phyloP scores from a whole-genome alignment of 1,140 invertebrate genomes.

The Drosophila asahinai region DNA sequence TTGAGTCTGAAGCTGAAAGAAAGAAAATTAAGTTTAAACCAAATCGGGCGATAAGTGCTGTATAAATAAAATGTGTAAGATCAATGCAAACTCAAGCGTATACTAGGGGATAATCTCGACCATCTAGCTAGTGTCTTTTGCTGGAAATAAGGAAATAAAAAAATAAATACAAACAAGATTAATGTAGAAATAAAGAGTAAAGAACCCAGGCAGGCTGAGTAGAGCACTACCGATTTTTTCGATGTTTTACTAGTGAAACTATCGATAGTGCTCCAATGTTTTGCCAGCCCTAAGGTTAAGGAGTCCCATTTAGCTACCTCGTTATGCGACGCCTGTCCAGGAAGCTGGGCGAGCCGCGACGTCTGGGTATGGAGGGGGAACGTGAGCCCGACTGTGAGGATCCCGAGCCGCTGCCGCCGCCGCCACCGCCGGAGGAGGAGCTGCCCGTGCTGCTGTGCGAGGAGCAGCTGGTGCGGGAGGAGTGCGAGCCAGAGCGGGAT shows the following conservation, averaged over 20 bases:
- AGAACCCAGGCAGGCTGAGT: background rate
- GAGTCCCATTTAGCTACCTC: slow-evolving; percentile 88
- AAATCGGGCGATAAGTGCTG: slow-evolving; percentile 34
- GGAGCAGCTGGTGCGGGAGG: slow-evolving; percentile 86
- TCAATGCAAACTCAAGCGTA: slow-evolving; percentile 66
- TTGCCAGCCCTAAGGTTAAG: background rate
- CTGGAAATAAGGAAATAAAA: slow-evolving; percentile 84
- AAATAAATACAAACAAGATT: slow-evolving; percentile 24
- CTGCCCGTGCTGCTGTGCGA: slow-evolving; percentile 84
- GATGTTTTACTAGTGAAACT: too few species aligned
- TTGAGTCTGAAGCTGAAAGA: slow-evolving; percentile 56
- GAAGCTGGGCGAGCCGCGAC: slow-evolving; percentile 95
- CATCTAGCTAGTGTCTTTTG: slow-evolving; percentile 71
- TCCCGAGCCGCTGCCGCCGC: slow-evolving; percentile 68
- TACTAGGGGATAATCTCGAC: slow-evolving; percentile 23
- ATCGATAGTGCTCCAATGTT: too few species aligned
- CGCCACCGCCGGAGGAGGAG: slow-evolving; percentile 73
- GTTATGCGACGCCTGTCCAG: slow-evolving; percentile 95
- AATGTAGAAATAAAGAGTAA: slow-evolving; percentile 41
- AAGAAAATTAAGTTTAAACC: slow-evolving; percentile 35
- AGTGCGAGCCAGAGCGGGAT: slow-evolving; percentile 85
- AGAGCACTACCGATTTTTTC: too few species aligned
- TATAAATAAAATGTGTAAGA: slow-evolving; percentile 33
- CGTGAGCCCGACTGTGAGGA: slow-evolving; percentile 87
- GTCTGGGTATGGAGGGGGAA: slow-evolving; percentile 94